These are phyloP conservation scores for Lithophane ornitopus DNA, from an alignment of 2,888 invertebrate genomes.

Conservation along the genomic window DNA sequence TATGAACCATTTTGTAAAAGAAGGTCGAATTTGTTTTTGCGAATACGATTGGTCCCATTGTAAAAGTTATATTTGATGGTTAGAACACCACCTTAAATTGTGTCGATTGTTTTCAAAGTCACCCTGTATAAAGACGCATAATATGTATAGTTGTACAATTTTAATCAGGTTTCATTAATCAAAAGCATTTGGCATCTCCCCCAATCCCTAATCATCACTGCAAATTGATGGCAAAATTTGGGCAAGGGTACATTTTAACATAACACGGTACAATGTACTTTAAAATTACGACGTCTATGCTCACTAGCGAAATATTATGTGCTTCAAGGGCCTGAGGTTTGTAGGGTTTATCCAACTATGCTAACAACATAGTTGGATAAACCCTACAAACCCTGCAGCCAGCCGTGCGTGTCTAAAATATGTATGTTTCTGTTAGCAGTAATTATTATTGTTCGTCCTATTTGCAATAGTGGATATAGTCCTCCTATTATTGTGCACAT, in stretches of 20 bases:
- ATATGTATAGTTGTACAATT: too few relatives aligned
- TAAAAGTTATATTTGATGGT: too few relatives aligned
- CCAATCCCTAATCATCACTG: not conserved
- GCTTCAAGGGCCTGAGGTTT: too few relatives aligned
- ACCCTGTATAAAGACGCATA: too few relatives aligned
- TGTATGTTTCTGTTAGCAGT: not conserved
- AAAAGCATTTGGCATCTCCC: not conserved
- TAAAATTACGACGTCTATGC: not conserved
- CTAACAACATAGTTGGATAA: too few relatives aligned
- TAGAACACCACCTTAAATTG: too few relatives aligned
- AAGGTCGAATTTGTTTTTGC: too few relatives aligned
- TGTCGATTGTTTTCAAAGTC: too few relatives aligned
- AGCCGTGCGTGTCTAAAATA: not conserved
- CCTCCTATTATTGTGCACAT: too few relatives aligned
- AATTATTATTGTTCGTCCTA: constrained; percentile 2
- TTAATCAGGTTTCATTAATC: not conserved
- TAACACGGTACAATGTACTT: not conserved
- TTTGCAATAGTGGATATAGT: not conserved
- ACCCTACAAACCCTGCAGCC: too few relatives aligned
- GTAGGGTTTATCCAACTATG: not conserved
- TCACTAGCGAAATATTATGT: not conserved
- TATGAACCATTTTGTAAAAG: too few relatives aligned
- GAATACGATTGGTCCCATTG: too few relatives aligned
- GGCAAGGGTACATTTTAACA: constrained; percentile 2
- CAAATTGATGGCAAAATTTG: not conserved